Conservation (phyloP, 2,888 invertebrate genomes). For the Perizoma flavofasciatum region DNA sequence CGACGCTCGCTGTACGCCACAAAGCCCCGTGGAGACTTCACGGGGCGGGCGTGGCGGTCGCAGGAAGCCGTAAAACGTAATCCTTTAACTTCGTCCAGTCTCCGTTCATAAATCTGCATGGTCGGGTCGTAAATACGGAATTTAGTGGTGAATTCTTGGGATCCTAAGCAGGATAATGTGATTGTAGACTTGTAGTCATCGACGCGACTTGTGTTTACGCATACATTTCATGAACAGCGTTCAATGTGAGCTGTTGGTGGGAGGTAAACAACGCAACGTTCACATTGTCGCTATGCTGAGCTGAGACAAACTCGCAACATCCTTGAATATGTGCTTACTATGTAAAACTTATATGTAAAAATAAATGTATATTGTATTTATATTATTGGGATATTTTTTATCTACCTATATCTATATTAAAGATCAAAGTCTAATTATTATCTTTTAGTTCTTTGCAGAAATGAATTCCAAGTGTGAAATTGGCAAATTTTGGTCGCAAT, state of each 20-base stretch:
- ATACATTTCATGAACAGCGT: conserved; percentile 9
- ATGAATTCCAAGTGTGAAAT: no score
- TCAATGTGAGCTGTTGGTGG: not conserved
- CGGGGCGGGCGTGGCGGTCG: conserved; percentile 11
- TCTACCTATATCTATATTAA: no score
- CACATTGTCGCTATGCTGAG: no score
- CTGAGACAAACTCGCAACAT: no score
- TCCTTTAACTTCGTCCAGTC: conserved; percentile 28
- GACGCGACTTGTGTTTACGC: conserved; percentile 6
- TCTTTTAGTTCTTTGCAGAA: no score
- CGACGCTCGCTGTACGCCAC: conserved; percentile 21
- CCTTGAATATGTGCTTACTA: no score
- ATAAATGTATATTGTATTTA: no score
- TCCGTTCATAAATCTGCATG: conserved; percentile 34
- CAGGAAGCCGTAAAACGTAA: conserved; percentile 31
- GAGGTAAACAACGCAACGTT: no score
- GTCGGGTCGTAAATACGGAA: conserved; percentile 25
- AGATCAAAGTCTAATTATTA: no score
- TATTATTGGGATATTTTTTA: no score
- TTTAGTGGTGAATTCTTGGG: conserved; percentile 24
- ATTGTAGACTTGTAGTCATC: conserved; percentile 4
- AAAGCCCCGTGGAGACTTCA: conserved; percentile 23
- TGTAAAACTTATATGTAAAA: no score
- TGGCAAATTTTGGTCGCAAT: no score
- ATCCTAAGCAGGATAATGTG: conserved; percentile 19